A percentile compares a stretch with the other conserved stretches of the same genome.
phyloP scores from a whole-genome alignment of 2,797 vertebrate species.

The Myotis planiceps region DNA sequence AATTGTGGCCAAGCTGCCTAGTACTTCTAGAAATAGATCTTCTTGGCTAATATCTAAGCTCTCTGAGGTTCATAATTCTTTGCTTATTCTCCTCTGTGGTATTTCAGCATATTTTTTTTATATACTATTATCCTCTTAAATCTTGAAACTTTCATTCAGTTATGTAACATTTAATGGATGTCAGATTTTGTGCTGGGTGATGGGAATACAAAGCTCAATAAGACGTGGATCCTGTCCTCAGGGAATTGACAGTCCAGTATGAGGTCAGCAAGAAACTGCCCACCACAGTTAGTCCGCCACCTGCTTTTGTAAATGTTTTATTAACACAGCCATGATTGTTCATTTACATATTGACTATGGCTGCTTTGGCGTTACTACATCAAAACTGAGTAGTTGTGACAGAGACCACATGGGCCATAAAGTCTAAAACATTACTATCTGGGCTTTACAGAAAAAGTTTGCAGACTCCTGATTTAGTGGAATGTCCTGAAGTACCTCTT shows the following conservation, averaged over 20 bases:
- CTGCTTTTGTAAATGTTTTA: slow-evolving; percentile 8
- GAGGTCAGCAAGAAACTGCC: background rate
- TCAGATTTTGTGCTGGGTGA: background rate
- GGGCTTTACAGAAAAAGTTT: background rate
- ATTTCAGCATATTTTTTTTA: background rate
- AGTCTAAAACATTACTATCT: background rate
- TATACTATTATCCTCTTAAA: background rate
- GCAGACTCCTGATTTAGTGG: background rate
- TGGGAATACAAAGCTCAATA: background rate
- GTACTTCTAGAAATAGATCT: background rate
- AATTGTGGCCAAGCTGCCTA: background rate
- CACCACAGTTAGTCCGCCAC: background rate
- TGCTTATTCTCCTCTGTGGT: background rate
- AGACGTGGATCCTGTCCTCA: background rate
- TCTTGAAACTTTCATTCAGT: background rate
- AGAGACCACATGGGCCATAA: background rate
- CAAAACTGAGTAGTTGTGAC: background rate
- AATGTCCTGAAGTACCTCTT: background rate
- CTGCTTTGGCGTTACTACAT: background rate
- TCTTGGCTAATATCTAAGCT: background rate
- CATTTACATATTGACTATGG: background rate
- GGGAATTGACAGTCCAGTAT: background rate
- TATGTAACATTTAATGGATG: background rate
- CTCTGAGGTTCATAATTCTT: background rate
- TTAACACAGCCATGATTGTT: background rate